These are phyloP conservation scores for Leuciscus waleckii DNA, from an alignment of 2,797 vertebrate genomes.

Conservation along the genomic window DNA sequence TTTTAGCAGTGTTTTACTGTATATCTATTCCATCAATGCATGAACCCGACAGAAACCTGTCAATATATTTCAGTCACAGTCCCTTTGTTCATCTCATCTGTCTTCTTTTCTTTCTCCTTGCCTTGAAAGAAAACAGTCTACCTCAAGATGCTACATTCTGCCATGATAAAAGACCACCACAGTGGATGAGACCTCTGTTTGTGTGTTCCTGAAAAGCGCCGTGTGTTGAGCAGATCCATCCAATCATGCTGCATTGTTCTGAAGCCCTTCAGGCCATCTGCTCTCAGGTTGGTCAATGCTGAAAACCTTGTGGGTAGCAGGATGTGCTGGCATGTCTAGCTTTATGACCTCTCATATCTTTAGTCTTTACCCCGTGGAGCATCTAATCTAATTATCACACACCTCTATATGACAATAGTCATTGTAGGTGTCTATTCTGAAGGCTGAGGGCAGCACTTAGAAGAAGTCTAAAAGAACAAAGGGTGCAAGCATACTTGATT, in stretches of 20 bases:
- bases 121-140: constrained; percentile 64
- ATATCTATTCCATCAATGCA: neutral
- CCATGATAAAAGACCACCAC: constrained; percentile 70
- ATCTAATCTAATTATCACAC: constrained; percentile 57
- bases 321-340: constrained; percentile 65
- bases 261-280: constrained; percentile 73
- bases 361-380: constrained; percentile 65
- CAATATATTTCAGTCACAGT: constrained; percentile 8
- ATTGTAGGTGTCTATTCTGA: constrained; percentile 48
- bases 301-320: constrained; percentile 68
- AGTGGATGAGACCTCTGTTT: constrained; percentile 64
- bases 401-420: constrained; percentile 46
- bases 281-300: constrained; percentile 61
- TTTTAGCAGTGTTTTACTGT: neutral
- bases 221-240: constrained; percentile 66
- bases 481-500: constrained; percentile 37
- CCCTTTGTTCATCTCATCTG: constrained; percentile 21
- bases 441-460: constrained; percentile 41
- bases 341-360: constrained; percentile 60
- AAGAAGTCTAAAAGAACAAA: constrained; percentile 32
- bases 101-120: constrained; percentile 20
- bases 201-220: constrained; percentile 64
- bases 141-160: constrained; percentile 70
- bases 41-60: constrained; percentile 6
- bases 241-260: constrained; percentile 71